Evolutionary conservation across 2,888 invertebrate genomes (phyloP).

Genomic region (Drosophila borealis): DNA sequence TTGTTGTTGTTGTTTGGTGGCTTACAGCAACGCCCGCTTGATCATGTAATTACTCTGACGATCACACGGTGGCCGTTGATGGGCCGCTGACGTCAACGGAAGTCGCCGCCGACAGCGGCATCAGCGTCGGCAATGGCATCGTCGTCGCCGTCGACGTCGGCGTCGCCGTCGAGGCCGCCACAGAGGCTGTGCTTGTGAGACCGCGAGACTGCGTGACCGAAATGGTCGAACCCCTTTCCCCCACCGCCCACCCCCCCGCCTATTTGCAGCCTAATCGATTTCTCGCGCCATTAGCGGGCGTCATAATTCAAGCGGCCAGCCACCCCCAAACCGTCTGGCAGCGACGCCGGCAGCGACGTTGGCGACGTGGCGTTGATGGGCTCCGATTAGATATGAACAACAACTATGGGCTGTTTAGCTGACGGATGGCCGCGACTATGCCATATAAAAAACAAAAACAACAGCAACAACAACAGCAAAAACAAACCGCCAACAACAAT

Average conservation of each 20-base stretch:
- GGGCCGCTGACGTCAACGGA: constrained; percentile 75
- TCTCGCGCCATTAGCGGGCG: constrained; percentile 70
- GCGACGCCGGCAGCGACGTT: constrained; percentile 16
- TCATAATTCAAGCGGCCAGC: constrained; percentile 56
- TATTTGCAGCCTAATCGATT: constrained; percentile 59
- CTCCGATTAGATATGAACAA: constrained; percentile 55
- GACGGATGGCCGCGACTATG: constrained; percentile 58
- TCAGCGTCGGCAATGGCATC: neutral
- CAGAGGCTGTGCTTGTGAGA: constrained; percentile 21
- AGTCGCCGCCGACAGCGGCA: constrained; percentile 45
- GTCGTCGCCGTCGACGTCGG: constrained; percentile 33
- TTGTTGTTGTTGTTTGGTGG: constrained; percentile 34
- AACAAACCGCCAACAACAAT: constrained; percentile 1
- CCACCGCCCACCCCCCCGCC: neutral
- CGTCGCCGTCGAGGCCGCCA: constrained; percentile 11
- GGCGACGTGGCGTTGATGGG: constrained; percentile 15
- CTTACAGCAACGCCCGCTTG: constrained; percentile 47
- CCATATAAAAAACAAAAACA: constrained; percentile 35
- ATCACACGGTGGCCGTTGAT: constrained; percentile 63
- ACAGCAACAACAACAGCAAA: constrained; percentile 21
- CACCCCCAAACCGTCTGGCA: constrained; percentile 35
- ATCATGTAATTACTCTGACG: constrained; percentile 77
- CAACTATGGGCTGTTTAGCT: constrained; percentile 45
- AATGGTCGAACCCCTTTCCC: neutral
- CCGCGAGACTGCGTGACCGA: neutral